These are phyloP conservation scores for Epizoanthus illoricatus DNA, from an alignment of 92 coral and sea anemone species.

Conservation along the genomic window DNA sequence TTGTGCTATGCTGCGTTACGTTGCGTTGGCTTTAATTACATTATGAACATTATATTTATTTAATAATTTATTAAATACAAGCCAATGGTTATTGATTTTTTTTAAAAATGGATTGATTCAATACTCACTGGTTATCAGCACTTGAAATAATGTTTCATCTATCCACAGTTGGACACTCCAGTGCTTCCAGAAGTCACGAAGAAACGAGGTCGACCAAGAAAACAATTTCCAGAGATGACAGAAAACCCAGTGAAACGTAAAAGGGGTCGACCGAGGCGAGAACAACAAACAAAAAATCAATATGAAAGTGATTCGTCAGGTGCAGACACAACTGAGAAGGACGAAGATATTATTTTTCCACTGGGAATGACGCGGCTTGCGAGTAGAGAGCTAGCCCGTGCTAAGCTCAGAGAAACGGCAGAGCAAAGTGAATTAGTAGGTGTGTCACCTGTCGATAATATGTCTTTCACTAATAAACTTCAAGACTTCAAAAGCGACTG, in stretches of 20 bases:
- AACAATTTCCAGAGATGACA: not conserved
- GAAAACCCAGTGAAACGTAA: not conserved
- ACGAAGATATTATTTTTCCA: conserved; percentile 25
- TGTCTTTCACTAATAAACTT: too few species aligned
- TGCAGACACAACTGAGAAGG: conserved; percentile 12
- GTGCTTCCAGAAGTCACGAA: conserved; percentile 9
- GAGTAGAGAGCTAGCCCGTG: conserved; percentile 68
- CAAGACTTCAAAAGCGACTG: not conserved
- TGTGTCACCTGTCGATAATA: too few species aligned
- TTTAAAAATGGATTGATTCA: too few species aligned
- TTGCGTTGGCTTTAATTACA: too few species aligned
- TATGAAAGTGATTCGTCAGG: not conserved
- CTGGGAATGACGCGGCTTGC: conserved; percentile 81
- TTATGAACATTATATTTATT: too few species aligned
- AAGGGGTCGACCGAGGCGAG: conserved; percentile 13
- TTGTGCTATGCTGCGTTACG: too few species aligned
- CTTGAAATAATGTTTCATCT: too few species aligned
- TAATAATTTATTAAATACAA: too few species aligned
- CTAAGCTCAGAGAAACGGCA: conserved; percentile 19
- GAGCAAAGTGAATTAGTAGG: too few species aligned
- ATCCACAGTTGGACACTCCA: not conserved
- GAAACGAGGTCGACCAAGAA: conserved; percentile 42
- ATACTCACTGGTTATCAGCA: not conserved
- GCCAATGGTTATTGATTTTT: too few species aligned
- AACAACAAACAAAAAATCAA: not conserved